phyloP scores from a whole-genome alignment of 2,888 invertebrate species.

The Dryocosmus kuriphilus region DNA sequence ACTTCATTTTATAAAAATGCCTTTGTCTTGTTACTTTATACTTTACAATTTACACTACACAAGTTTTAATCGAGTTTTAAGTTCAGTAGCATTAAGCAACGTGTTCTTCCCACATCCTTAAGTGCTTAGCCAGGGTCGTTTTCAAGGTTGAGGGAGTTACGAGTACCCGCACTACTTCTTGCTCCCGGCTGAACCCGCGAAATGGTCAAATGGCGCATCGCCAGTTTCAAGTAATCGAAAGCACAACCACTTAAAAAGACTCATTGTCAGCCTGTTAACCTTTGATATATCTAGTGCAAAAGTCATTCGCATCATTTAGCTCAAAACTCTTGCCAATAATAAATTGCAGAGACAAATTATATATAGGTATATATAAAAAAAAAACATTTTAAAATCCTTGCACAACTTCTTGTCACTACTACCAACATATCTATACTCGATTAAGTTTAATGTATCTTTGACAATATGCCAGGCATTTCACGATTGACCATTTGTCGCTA shows the following conservation, averaged over 20 bases:
- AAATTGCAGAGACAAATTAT: not conserved
- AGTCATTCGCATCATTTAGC: conserved; percentile 4
- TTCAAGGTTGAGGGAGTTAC: conserved; percentile 5
- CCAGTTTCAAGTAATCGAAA: conserved; percentile 5
- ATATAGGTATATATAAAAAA: not conserved
- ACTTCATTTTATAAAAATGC: not conserved
- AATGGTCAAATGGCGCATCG: not conserved
- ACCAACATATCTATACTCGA: conserved; percentile 32
- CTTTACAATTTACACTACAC: no score
- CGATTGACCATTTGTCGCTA: conserved; percentile 37
- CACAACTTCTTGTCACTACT: conserved; percentile 17
- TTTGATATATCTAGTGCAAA: conserved; percentile 5
- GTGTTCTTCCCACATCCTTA: conserved; percentile 3
- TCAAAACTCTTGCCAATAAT: not conserved
- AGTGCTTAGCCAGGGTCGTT: conserved; percentile 6
- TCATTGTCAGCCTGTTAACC: not conserved
- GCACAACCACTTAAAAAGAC: not conserved
- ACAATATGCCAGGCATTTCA: conserved; percentile 33
- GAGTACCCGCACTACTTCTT: conserved; percentile 7
- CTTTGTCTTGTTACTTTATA: not conserved
- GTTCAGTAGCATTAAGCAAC: not conserved
- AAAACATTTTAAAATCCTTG: conserved; percentile 14
- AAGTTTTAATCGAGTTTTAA: not conserved
- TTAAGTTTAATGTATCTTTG: conserved; percentile 35
- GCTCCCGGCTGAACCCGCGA: not conserved